Evolutionary conservation across 2,888 invertebrate species (phyloP), one percentile per base, ranked within the genome.

Genomic region (Troides helena): DNA sequence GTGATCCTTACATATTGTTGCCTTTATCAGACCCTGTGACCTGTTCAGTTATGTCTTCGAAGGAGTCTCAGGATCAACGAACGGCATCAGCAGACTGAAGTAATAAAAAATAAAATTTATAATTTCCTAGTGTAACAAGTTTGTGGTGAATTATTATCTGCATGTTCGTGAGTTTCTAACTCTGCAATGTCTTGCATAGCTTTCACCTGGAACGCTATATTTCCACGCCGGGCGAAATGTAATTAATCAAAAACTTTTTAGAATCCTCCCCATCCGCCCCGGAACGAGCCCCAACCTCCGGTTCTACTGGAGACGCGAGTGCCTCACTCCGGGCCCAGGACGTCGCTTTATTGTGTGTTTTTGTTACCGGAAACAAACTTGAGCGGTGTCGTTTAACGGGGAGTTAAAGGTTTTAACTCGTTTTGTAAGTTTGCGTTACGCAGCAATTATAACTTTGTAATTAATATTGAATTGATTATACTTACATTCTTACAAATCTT

Each of bases 221-320:
- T 88, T 88, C 89, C 84, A 82, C 83, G 81, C 81, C 81, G 82
- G 84, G 86, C 85, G 81, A 89, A 88, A 89, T 85, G 90, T 90
- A 92, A 92, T 92, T 92, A 91, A 91, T 92, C 92, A 92, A 91
- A 92, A 91, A 91, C 84, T 90, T 92, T 85, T 79, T 80, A 80
- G 81, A 79, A 82, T 78, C 80, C 79, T 73, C 79, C 77, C 74
- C 73, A 74, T 75, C 61, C 63, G 68, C 71, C 68, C 62, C 75
- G 66, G 73, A 30, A 57, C 56, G 23, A 66, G 69, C 66, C 30
- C 65, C 62, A 46, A 57, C 62, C 66, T 69, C 62, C 68, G 60
- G 56, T 58, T 62, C 58, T 65, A 25, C 46, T 53, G 57, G 62
- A 62, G 66, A 62, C 62, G 65, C 46, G 56, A 50, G 50, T 30